These are phyloP conservation scores for Amphipyra tragopoginis DNA, from an alignment of 2,888 invertebrate genomes.

Conservation along the genomic window DNA sequence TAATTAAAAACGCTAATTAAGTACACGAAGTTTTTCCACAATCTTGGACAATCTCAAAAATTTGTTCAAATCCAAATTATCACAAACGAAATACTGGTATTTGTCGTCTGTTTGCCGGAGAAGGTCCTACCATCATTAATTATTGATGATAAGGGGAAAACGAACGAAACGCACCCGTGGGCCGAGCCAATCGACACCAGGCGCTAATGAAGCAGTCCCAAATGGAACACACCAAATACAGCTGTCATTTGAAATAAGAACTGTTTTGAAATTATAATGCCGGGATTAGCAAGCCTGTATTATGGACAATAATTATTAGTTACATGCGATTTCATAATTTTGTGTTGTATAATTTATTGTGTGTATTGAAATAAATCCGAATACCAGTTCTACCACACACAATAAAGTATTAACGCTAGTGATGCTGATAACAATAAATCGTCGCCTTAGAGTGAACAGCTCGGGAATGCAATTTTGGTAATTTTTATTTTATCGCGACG, in stretches of 20 bases:
- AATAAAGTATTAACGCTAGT: too few relatives aligned
- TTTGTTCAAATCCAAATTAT: slow-evolving; percentile 59
- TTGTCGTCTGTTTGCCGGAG: slow-evolving; percentile 46
- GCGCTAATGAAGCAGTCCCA: slow-evolving; percentile 75
- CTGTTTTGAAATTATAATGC: slow-evolving; percentile 68
- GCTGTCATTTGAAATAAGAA: slow-evolving; percentile 57
- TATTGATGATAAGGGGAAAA: slow-evolving; percentile 76
- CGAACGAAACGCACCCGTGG: slow-evolving; percentile 60
- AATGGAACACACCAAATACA: slow-evolving; percentile 71
- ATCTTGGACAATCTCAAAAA: slow-evolving; percentile 42
- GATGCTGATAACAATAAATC: too few relatives aligned
- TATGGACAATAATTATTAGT: too few relatives aligned
- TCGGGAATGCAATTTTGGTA: too few relatives aligned
- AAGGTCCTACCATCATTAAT: slow-evolving; percentile 74
- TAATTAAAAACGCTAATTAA: slow-evolving; percentile 31
- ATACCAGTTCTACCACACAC: too few relatives aligned
- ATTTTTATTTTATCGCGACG: too few relatives aligned
- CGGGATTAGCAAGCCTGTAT: slow-evolving; percentile 1
- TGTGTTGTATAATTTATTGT: too few relatives aligned
- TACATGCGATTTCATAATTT: too few relatives aligned
- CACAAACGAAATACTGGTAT: slow-evolving; percentile 56
- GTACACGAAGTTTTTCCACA: slow-evolving; percentile 17
- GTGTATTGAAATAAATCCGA: too few relatives aligned
- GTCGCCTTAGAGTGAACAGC: too few relatives aligned
- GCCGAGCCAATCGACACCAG: slow-evolving; percentile 78